Evolutionary conservation across 2,888 invertebrate genomes (phyloP), one percentile per base, ranked within the genome.

Genomic region (Anthophora plumipes): DNA sequence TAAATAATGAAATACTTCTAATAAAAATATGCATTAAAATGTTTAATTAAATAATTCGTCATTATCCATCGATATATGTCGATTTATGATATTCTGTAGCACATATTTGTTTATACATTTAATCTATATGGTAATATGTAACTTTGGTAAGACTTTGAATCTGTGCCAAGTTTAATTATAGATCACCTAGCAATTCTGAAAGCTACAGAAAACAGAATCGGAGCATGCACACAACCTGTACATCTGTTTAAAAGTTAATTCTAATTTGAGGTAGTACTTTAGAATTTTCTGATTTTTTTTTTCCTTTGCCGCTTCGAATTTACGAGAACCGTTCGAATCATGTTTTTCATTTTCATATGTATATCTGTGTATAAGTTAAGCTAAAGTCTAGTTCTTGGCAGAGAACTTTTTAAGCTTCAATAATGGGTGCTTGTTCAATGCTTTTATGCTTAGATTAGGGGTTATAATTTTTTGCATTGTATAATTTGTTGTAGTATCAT

Each of bases 131-230:
- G 81, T 84, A 76, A 87, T 86, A 80, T 77, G 79, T 66, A 85
- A 83, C 77, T 84, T 87, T 85, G 77, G 81, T 61, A 80, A 77
- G 82, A 66, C 55, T 83, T 87, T 89, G 89, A 89, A 77, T 76
- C 77, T 70, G 79, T 89, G 89, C 89, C 89, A 89, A 89, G 89
- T 89, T 90, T 89, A 90, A 89, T 89, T 85, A 88, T 89, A 88
- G 89, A 89, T 66, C 84, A 83, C 77, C 84, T 88, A 84, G 78
- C 82, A 82, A 82, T 86, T 85, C 86, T 86, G 75, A 88, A 82
- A 85, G 86, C 82, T 80, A 86, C 83, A 84, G 85, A 86, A 88
- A 82, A 83, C 85, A 82, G 71, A 81, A 82, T 79, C 82, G 55
- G 85, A 85, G 67, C 77, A 80, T 79, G 79, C 77, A 78, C 60